A percentile compares a stretch with the other conserved stretches of the same genome.
Evolutionary conservation across 2,888 invertebrate species (phyloP).

Genomic region (Cynaeus angustus): DNA sequence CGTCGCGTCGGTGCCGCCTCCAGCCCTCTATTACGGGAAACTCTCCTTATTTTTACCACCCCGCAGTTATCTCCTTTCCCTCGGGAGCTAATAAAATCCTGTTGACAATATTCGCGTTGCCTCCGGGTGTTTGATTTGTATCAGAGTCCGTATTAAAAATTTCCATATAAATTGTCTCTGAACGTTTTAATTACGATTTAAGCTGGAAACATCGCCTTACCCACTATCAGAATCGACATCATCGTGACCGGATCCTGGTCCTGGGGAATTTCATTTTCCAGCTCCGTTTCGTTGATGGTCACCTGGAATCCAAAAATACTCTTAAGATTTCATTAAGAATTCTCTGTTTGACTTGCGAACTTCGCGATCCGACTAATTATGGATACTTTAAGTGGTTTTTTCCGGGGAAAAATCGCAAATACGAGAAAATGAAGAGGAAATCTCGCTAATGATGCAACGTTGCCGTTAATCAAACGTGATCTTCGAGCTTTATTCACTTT

Average conservation of each 20-base stretch:
- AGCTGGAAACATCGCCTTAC: slow-evolving; percentile 72
- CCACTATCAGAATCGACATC: slow-evolving; percentile 87
- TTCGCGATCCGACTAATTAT: no score
- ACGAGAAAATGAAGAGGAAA: no score
- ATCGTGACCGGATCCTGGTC: slow-evolving; percentile 84
- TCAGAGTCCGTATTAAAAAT: slow-evolving; percentile 33
- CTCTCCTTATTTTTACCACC: slow-evolving; percentile 1
- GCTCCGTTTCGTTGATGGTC: slow-evolving; percentile 74
- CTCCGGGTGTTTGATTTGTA: slow-evolving; percentile 31
- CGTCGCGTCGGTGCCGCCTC: not conserved
- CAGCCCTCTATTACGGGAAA: not conserved
- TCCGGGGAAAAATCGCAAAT: no score
- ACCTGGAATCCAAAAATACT: slow-evolving; percentile 68
- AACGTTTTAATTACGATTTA: slow-evolving; percentile 39
- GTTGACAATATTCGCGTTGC: slow-evolving; percentile 31
- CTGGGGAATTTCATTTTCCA: slow-evolving; percentile 75
- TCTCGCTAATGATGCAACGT: no score
- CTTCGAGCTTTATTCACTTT: no score
- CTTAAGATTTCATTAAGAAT: no score
- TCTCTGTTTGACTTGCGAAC: no score
- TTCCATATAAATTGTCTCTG: slow-evolving; percentile 47
- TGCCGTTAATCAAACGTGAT: no score
- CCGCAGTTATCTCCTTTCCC: not conserved
- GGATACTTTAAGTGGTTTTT: no score
- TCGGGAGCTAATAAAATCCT: not conserved